phyloP scores from a whole-genome alignment of 1,140 invertebrate genomes.

The Zaprionus vittiger region DNA sequence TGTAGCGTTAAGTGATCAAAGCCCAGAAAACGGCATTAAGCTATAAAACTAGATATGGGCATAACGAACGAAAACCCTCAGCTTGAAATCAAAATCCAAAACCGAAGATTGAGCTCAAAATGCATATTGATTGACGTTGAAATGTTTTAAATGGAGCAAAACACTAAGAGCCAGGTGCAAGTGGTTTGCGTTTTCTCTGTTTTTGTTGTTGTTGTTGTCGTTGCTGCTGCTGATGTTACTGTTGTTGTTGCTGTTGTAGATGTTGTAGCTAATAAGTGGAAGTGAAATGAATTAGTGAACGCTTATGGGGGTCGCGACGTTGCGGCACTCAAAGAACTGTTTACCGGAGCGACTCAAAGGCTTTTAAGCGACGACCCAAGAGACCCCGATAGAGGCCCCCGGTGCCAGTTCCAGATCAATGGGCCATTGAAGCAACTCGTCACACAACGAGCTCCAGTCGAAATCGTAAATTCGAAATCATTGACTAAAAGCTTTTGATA shows the following conservation, averaged over 20 bases:
- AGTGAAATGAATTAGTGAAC: conserved; percentile 80
- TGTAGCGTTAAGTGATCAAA: conserved; percentile 81
- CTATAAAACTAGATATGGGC: conserved; percentile 75
- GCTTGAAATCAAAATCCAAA: conserved; percentile 42
- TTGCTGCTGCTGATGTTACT: conserved; percentile 24
- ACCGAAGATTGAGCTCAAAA: conserved; percentile 70
- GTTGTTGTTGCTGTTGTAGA: conserved; percentile 41
- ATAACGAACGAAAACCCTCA: conserved; percentile 42
- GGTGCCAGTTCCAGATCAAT: conserved; percentile 54
- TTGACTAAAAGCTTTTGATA: conserved; percentile 83
- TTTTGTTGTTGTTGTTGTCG: conserved; percentile 34
- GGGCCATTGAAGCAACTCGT: conserved; percentile 65
- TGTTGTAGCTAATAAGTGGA: conserved; percentile 76
- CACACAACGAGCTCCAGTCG: conserved; percentile 35
- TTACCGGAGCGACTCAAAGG: conserved; percentile 57
- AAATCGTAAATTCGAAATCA: conserved; percentile 81
- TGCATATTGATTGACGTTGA: conserved; percentile 83
- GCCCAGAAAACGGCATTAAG: conserved; percentile 78
- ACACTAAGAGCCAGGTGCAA: conserved; percentile 67
- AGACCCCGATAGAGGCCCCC: conserved; percentile 8
- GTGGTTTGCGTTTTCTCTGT: conserved; percentile 42
- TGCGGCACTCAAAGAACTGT: conserved; percentile 72
- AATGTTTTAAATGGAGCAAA: conserved; percentile 77
- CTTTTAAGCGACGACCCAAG: conserved; percentile 48
- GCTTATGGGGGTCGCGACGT: conserved; percentile 75